phyloP scores from a whole-genome alignment of 2,797 vertebrate species.

The Hydrophis major region DNA sequence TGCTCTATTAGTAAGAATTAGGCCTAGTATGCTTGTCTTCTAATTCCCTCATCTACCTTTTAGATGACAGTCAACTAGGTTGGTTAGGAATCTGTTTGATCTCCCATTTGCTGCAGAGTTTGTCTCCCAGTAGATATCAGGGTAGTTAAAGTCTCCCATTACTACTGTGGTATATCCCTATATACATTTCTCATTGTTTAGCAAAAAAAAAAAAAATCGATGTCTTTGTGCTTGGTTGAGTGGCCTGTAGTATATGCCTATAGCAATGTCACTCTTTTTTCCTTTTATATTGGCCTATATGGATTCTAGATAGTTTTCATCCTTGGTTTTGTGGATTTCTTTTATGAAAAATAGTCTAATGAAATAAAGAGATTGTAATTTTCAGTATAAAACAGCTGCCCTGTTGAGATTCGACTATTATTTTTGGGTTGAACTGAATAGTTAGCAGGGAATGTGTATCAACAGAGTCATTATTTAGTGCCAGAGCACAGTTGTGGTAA shows the following conservation, averaged over 20 bases:
- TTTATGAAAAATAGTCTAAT: conserved; percentile 10
- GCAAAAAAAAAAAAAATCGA: too few relatives aligned
- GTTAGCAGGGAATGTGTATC: conserved; percentile 28
- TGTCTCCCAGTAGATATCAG: too few relatives aligned
- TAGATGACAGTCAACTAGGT: too few relatives aligned
- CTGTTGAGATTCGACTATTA: conserved; percentile 48
- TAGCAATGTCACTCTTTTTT: neutral
- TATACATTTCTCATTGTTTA: too few relatives aligned
- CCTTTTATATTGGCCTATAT: neutral
- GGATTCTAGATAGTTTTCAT: neutral
- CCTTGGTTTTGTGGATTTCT: neutral
- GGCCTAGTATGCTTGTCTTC: too few relatives aligned
- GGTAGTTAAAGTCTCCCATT: too few relatives aligned
- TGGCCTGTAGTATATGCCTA: neutral
- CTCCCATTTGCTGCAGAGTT: too few relatives aligned
- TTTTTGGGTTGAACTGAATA: conserved; percentile 49
- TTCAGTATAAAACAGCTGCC: conserved; percentile 57
- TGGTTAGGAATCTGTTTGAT: too few relatives aligned
- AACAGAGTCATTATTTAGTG: conserved; percentile 18
- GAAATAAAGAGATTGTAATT: conserved; percentile 56
- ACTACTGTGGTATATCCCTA: too few relatives aligned
- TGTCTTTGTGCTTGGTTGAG: too few relatives aligned
- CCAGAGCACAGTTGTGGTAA: conserved; percentile 18
- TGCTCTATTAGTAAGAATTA: too few relatives aligned
- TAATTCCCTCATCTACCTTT: too few relatives aligned